Conservation (phyloP, 2,888 invertebrate species). For the Tipula confusa region DNA sequence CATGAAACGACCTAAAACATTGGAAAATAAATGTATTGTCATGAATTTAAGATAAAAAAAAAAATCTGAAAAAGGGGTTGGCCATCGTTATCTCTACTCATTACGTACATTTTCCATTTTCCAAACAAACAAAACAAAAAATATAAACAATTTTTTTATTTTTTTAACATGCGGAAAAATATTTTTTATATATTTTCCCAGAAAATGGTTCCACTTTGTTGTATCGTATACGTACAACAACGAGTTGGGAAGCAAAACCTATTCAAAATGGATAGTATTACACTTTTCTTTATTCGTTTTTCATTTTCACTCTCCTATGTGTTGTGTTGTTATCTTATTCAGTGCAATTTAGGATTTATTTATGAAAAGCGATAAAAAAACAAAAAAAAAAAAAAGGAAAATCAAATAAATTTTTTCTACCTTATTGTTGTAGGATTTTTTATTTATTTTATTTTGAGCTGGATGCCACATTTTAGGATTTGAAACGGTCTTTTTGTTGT, state of each 20-base stretch:
- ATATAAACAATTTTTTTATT: constrained; percentile 21
- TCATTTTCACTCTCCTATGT: constrained; percentile 13
- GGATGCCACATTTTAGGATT: background rate
- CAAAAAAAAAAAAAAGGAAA: constrained; percentile 8
- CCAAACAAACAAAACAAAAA: background rate
- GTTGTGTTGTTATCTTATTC: constrained; percentile 27
- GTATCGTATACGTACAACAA: too few species aligned
- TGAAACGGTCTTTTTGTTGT: background rate
- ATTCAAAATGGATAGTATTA: constrained; percentile 25
- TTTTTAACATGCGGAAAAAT: constrained; percentile 15
- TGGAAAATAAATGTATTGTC: background rate
- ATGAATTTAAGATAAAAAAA: background rate
- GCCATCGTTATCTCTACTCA: constrained; percentile 5
- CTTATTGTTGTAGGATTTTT: constrained; percentile 16
- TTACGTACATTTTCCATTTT: constrained; percentile 3
- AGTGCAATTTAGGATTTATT: constrained; percentile 27
- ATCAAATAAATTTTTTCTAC: constrained; percentile 16
- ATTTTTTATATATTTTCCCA: background rate
- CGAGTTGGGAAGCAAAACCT: background rate
- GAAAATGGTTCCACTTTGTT: constrained; percentile 20
- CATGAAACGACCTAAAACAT: background rate
- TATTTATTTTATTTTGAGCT: constrained; percentile 5
- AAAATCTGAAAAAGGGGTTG: constrained; percentile 25
- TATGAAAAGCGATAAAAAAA: constrained; percentile 26
- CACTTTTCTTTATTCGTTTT: constrained; percentile 20